Conservation (phyloP, 2,797 vertebrate genomes). For the Ambastaia sidthimunki region DNA sequence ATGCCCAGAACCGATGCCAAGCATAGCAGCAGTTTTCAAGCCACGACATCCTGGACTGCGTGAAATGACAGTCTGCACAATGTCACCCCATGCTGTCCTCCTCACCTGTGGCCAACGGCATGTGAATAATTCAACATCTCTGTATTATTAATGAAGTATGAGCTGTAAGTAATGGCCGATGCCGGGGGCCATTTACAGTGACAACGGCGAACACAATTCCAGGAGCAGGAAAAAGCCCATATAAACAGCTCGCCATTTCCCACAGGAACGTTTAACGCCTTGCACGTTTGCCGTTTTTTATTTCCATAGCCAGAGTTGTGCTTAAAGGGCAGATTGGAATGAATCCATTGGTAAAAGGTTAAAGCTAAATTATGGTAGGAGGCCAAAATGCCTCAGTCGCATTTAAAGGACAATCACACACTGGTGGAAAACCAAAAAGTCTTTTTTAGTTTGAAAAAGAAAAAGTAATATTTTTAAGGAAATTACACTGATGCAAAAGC, state of each 20-base stretch:
- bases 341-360: conserved; percentile 42
- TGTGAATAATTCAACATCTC: conserved; percentile 68
- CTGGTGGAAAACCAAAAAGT: conserved; percentile 26
- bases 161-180: conserved; percentile 62
- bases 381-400: conserved; percentile 26
- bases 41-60: conserved; percentile 28
- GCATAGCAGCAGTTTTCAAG: conserved; percentile 35
- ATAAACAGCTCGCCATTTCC: conserved; percentile 58
- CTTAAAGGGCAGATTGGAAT: conserved; percentile 14
- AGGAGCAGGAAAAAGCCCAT: conserved; percentile 55
- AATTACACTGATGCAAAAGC: conserved; percentile 26
- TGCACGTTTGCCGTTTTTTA: conserved; percentile 8
- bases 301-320: conserved; percentile 34
- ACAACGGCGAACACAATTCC: conserved; percentile 66
- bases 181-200: conserved; percentile 61
- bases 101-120: conserved; percentile 62
- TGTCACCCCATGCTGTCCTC: conserved; percentile 58
- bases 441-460: conserved; percentile 31
- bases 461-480: conserved; percentile 33
- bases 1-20: conserved; percentile 8
- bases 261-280: conserved; percentile 53
- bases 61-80: conserved; percentile 46
- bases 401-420: conserved; percentile 43
- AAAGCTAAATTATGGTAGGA: conserved; percentile 39
- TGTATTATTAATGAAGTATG: conserved; percentile 70